These are phyloP conservation scores for Colostygia pectinataria DNA, from an alignment of 2,888 invertebrate species.

Conservation along the genomic window DNA sequence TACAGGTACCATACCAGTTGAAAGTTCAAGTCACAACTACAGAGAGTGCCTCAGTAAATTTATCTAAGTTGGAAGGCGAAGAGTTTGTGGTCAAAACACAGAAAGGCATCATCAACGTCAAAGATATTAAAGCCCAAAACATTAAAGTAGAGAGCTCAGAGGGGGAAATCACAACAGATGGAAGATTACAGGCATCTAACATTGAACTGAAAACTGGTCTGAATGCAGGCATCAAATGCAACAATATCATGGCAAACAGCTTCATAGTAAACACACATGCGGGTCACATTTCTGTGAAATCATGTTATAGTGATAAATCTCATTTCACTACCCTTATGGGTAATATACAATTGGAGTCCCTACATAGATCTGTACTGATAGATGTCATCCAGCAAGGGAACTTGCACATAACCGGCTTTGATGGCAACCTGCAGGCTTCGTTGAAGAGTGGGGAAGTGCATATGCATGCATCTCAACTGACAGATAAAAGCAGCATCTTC, in stretches of 20 bases:
- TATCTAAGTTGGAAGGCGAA: conserved; percentile 69
- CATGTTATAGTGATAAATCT: conserved; percentile 75
- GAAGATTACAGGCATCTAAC: conserved; percentile 63
- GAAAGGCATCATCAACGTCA: conserved; percentile 63
- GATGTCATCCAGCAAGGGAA: conserved; percentile 77
- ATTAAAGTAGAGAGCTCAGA: conserved; percentile 69
- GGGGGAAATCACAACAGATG: conserved; percentile 62
- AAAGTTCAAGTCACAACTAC: conserved; percentile 73
- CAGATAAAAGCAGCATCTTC: conserved; percentile 75
- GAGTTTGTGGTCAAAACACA: conserved; percentile 75
- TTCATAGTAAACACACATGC: conserved; percentile 68
- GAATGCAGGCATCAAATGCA: conserved; percentile 63
- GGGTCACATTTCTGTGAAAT: conserved; percentile 69
- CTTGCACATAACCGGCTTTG: conserved; percentile 70
- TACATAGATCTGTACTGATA: conserved; percentile 69
- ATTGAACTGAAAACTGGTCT: conserved; percentile 74
- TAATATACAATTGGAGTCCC: conserved; percentile 62
- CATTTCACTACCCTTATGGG: conserved; percentile 77
- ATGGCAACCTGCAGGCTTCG: conserved; percentile 71
- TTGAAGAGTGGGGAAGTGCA: conserved; percentile 76
- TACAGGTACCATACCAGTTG: conserved; percentile 75
- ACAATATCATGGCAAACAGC: conserved; percentile 71
- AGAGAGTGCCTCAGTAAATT: conserved; percentile 69
- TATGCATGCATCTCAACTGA: conserved; percentile 71
- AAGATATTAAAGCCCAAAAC: conserved; percentile 67